phyloP scores from a whole-genome alignment of 2,888 invertebrate genomes.

The Heteropelma amictum region DNA sequence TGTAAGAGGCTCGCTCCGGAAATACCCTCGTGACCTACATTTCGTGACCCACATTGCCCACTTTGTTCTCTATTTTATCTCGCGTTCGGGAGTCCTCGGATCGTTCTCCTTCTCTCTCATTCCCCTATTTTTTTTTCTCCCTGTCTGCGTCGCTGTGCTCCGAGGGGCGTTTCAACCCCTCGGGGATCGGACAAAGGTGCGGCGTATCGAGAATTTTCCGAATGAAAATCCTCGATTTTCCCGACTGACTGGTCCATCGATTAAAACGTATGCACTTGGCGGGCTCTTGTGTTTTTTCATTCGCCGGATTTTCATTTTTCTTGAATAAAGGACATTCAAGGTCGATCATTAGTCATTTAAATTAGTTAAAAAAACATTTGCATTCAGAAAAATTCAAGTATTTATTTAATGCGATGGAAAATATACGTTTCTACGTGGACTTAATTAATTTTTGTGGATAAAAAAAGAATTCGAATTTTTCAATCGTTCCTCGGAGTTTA shows the following conservation, averaged over 20 bases:
- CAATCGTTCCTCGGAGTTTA: no score
- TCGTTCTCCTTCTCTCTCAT: neutral
- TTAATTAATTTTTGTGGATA: no score
- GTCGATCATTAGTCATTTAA: no score
- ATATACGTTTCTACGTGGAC: no score
- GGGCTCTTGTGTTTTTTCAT: no score
- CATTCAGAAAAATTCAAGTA: no score
- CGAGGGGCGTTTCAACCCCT: constrained; percentile 18
- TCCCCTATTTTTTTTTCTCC: neutral
- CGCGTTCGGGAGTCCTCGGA: constrained; percentile 47
- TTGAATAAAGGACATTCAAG: no score
- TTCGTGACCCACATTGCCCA: constrained; percentile 37
- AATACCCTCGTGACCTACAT: constrained; percentile 49
- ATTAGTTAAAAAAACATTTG: no score
- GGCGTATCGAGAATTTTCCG: constrained; percentile 17
- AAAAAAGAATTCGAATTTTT: no score
- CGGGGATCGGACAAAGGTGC: neutral
- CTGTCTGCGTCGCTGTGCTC: neutral
- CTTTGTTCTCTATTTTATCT: constrained; percentile 28
- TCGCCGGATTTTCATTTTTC: no score
- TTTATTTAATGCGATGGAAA: no score
- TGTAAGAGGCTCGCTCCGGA: neutral
- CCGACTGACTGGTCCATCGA: neutral
- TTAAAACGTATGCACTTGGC: neutral
- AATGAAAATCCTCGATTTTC: constrained; percentile 25